Evolutionary conservation across 1,140 invertebrate genomes (phyloP).

Genomic region (Armadillidium nasatum): DNA sequence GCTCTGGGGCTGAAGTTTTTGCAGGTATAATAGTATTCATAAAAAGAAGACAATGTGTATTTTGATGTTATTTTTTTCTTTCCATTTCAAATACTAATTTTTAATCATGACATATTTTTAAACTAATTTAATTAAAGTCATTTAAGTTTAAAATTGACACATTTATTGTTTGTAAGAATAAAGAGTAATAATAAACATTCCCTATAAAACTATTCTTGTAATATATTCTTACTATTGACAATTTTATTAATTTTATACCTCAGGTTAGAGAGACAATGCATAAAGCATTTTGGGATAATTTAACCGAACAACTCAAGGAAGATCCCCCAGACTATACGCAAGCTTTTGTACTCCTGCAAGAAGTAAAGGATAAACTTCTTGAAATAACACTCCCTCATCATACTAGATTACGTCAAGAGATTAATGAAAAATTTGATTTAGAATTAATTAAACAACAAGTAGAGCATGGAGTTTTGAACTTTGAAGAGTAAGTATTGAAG

Average conservation of each 20-base stretch:
- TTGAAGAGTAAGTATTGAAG: too few species aligned
- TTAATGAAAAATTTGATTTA: constrained; percentile 79
- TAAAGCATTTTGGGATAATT: constrained; percentile 87
- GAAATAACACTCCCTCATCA: constrained; percentile 78
- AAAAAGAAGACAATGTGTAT: too few species aligned
- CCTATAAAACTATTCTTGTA: neutral
- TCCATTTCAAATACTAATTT: too few species aligned
- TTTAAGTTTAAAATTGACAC: neutral
- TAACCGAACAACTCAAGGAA: constrained; percentile 68
- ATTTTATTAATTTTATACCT: neutral
- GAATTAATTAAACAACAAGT: constrained; percentile 84
- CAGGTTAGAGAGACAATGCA: constrained; percentile 82
- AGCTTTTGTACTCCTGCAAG: constrained; percentile 73
- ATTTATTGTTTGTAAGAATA: neutral
- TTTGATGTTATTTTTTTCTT: too few species aligned
- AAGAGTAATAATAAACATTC: neutral
- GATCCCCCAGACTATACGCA: constrained; percentile 80
- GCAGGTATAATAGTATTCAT: too few species aligned
- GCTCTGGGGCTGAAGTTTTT: too few species aligned
- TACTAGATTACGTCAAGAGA: constrained; percentile 70
- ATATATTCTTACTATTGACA: neutral
- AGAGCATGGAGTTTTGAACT: constrained; percentile 74
- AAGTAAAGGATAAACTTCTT: constrained; percentile 71
- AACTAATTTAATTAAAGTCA: neutral
- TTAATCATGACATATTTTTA: neutral